Base-by-base conservation (phyloP, 64 coral and sea anemone species). In the Orbicella faveolata region DNA sequence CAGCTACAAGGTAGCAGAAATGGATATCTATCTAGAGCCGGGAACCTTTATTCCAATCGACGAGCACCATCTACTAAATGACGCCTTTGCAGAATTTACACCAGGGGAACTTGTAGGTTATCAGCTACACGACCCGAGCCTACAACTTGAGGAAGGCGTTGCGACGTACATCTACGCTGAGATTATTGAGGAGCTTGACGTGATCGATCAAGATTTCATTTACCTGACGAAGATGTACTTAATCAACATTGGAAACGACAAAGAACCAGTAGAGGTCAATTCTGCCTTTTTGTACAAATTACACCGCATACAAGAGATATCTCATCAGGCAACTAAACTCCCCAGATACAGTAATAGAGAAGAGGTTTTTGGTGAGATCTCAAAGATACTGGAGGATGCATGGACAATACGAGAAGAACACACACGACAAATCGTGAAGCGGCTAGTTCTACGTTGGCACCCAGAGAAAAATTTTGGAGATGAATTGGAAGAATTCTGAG, bases 121-220 rank as follows among this genome's bases (percentile, higher is more conserved):
- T 52, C 86, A 96, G 88, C 64, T 93, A 4, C 80, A 96, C 63
- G 94, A 96, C 36, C 94, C 94, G 37, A 96, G 94, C 73, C 90
- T 96, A 33, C 79, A 87, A 33, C 20, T 75, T 0, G 75, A 93
- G 54, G 87, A 90, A 25, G 94, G 81, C 1, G 63, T 35, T 52
- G 90, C 94, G 2, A 96, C 90, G 3, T 96, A 89, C 87, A 93
- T 96, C 74, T 90, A 96, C 54, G 94, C 94, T 23, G 52, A 93
- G 18, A 82, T 96, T 44, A 76, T 96, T 15, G 90, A 96, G 33
- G 79, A 74, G 0, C 39, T 41, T 41, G 39, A 41, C 39, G 74
- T 92, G 9, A 21, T 41, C 2, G 84, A 84, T 67, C 51, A 82
- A 20, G 89, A 81, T 36, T 23, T 35, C 18, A 65, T 57, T 55